Conservation (phyloP, 2,888 invertebrate species). For the Aromia moschata region DNA sequence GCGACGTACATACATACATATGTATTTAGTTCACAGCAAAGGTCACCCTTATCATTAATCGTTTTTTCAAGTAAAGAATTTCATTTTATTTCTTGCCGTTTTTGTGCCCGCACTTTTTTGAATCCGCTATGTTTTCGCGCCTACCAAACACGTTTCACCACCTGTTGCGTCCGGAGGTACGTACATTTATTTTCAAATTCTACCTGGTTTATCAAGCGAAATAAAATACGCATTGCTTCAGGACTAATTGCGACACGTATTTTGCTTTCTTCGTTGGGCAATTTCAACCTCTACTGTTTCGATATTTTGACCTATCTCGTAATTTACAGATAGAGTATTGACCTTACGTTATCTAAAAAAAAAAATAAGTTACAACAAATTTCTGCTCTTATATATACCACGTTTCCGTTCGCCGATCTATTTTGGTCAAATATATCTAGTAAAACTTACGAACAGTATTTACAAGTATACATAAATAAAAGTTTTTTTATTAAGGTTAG, state of each 20-base stretch:
- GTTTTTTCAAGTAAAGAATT: no score
- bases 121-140: slow-evolving; percentile 42
- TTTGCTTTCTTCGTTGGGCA: slow-evolving; percentile 1
- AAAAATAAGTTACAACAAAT: no score
- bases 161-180: slow-evolving; percentile 44
- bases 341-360: no score
- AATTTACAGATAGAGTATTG: slow-evolving; percentile 12
- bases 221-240: background rate
- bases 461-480: background rate
- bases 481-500: slow-evolving; percentile 14
- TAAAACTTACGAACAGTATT: slow-evolving; percentile 6
- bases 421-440: no score
- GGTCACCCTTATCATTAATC: slow-evolving; percentile 9
- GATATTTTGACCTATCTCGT: slow-evolving; percentile 21
- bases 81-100: no score
- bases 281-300: slow-evolving; percentile 22
- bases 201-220: slow-evolving; percentile 2
- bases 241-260: slow-evolving; percentile 9
- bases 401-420: no score
- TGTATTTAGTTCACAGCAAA: slow-evolving; percentile 1
- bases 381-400: no score
- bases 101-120: background rate
- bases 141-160: slow-evolving; percentile 33
- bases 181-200: slow-evolving; percentile 16
- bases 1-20: no score